A percentile compares a stretch with the other conserved stretches of the same genome.
These are phyloP conservation scores for human DNA, from an alignment of 2,113 vertebrate genomes.

Conservation along the genomic window GRCh38 chr4:82447501-82448000, in stretches of 20 bases:
- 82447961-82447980: constrained; percentile 93
- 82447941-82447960: constrained; percentile 93
- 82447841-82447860: constrained; percentile 13
- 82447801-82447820: not conserved
- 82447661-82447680: not conserved
- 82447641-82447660: not conserved
- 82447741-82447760: not conserved
- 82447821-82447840: not conserved
- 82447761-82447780: not conserved
- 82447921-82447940: constrained; percentile 96
- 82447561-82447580: not conserved
- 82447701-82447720: not conserved
- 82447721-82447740: not conserved
- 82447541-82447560: not conserved
- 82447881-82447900: not conserved
- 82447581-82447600: not conserved
- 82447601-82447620: not conserved
- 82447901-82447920: constrained; percentile 81
- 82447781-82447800: not conserved
- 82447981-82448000: constrained; percentile 96
- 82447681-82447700: not conserved
- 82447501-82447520: not conserved
- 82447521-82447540: not conserved
- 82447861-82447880: not conserved
- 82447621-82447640: not conserved